Base-by-base conservation (phyloP, 2,113 vertebrate species). In the Laticauda colubrina region DNA sequence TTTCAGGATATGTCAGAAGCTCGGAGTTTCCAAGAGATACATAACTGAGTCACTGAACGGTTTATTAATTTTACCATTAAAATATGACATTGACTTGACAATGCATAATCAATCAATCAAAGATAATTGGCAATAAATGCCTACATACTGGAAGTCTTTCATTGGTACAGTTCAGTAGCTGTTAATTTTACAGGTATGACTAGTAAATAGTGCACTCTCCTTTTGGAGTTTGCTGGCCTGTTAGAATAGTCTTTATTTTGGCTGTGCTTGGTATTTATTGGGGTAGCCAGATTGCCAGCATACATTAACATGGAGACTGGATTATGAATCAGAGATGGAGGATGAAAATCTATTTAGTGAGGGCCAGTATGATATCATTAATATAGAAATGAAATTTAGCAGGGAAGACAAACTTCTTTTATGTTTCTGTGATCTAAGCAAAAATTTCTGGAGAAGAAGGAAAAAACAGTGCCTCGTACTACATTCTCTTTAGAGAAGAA, bases 401-500 rank as follows among this genome's bases (percentile, higher is more conserved):
- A 43, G 75, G 15, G 75, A 81, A 23, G 24, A 61, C 0, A 64
- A 51, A 10, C 59, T 61, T 56, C n/a, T 24, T 43, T 59, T 54
- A 0, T 15, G 29, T 57, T 87, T 0, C 7, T 85, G 89, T 92
- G 91, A 9, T 0, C 29, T 0, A 85, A 87, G 53, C n/a, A 57
- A 69, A n/a, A 10, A 0, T 29, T 54, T 89, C 29, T 23, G 51
- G 53, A 51, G 6, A 48, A 51, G 15, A 8, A 2, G 18, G 57
- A 4, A 21, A 54, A 26, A 26, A 3, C 21, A 88, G 53, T 29
- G 92, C 0, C 10, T 15, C 1, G 51, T 23, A 56, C 55, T 26
- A 51, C 59, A 59, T 53, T 56, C 93, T 94, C 90, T 94, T 95
- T 90, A 55, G 29, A 94, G 85, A 95, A 21, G 5, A 89, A 85